Evolutionary conservation across 2,113 vertebrate species (phyloP).

Genomic region (Lates calcarifer): DNA sequence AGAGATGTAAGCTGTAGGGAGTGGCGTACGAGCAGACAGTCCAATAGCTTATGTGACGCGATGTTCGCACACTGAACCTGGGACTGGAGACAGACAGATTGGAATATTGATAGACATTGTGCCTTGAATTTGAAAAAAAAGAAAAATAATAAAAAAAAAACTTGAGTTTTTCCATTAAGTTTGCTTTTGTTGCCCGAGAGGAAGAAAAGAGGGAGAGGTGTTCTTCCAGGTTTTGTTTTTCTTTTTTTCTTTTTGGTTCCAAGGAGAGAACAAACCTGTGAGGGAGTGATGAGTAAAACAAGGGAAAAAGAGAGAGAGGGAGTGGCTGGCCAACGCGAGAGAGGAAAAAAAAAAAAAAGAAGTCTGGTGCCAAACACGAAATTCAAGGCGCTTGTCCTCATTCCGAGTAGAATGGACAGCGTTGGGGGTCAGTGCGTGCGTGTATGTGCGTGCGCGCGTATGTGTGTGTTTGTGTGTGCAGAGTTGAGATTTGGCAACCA

Average conservation of each 20-base stretch:
- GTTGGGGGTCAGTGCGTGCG: conserved; percentile 45
- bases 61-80: conserved; percentile 72
- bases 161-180: conserved; percentile 75
- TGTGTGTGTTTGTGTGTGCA: conserved; percentile 59
- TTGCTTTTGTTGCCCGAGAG: conserved; percentile 75
- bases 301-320: conserved; percentile 23
- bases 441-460: conserved; percentile 31
- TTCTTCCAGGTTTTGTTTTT: conserved; percentile 27
- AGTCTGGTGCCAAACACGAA: conserved; percentile 81
- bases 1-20: conserved; percentile 59
- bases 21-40: conserved; percentile 62
- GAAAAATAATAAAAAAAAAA: conserved; percentile 64
- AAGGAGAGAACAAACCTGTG: conserved; percentile 67
- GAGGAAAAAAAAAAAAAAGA: no score
- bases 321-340: conserved; percentile 55
- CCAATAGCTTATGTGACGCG: conserved; percentile 62
- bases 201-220: conserved; percentile 56
- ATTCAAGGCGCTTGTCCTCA: conserved; percentile 77
- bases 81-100: conserved; percentile 66
- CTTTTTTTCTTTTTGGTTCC: conserved; percentile 52
- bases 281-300: conserved; percentile 45
- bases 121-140: conserved; percentile 87
- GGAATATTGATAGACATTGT: conserved; percentile 85
- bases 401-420: conserved; percentile 56
- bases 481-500: conserved; percentile 68